Base-by-base conservation (phyloP, 2,888 invertebrate species). In the Steinernema scapterisci region DNA sequence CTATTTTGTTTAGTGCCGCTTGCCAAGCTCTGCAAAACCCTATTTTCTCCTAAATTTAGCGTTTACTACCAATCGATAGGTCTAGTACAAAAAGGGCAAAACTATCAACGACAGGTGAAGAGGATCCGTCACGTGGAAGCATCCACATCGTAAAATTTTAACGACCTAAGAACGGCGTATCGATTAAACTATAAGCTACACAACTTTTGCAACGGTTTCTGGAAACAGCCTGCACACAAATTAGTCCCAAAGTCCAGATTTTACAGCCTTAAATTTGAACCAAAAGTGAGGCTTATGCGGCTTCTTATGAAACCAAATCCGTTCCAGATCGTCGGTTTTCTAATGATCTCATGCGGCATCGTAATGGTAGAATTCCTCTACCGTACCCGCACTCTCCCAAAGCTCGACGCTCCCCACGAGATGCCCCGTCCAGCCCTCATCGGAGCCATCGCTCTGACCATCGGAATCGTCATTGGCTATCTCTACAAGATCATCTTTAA, bases 391-490 rank as follows among this genome's bases (percentile, higher is more conserved):
- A 75, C 19, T 19, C 79, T 86, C 63, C 81, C 79, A n/a, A 86
- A 85, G 77, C 77, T 86, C 25, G 81, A 84, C 21, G 80, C 79
- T 7, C 85, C 86, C 0, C 85, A 86, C 51, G 83, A 78, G 44
- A 84, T 86, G 31, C 86, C 86, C 0, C 80, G 82, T 52, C 86
- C 86, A 0, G 86, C 84, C 1, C 72, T 86, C 0, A 77, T 85
- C 70, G 81, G 82, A 11, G 84, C 85, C 0, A 78, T 86, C 25
- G 83, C 80, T 9, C 73, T 86, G 71, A 86, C 86, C 1, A 78
- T 85, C 7, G 86, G 86, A n/a, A 86, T 86, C 54, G 80, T 80
- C 27, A 75, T 86, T 21, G 86, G 86, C 25, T 86, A 86, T 73
- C 80, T 85, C 27, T 86, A 86, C 74, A 85, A 85, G 73, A 82